Conservation (phyloP, 2,888 invertebrate genomes). For the Brachylomia viminalis region DNA sequence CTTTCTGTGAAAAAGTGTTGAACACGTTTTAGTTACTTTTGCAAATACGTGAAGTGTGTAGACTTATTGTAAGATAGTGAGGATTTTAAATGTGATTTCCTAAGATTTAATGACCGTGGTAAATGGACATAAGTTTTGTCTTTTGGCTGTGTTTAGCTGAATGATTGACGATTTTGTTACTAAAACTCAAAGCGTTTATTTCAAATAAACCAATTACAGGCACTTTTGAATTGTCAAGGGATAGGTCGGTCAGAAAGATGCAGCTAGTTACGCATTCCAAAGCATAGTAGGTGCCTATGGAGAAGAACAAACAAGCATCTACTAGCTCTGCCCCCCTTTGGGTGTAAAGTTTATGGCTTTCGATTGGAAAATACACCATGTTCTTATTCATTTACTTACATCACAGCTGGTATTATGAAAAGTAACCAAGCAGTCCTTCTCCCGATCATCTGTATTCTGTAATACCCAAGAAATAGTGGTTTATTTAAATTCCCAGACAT, state of each 20-base stretch:
- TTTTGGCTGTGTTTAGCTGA: background rate
- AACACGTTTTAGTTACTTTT: background rate
- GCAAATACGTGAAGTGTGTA: background rate
- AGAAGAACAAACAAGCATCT: too few relatives aligned
- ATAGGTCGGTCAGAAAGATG: too few relatives aligned
- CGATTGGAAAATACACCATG: background rate
- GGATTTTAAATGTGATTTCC: background rate
- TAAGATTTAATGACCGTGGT: background rate
- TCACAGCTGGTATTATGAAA: background rate
- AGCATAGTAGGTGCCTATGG: too few relatives aligned
- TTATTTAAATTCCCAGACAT: slow-evolving; percentile 66
- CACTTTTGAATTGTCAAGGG: too few relatives aligned
- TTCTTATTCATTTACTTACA: background rate
- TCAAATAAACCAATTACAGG: too few relatives aligned
- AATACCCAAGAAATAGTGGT: slow-evolving; percentile 60
- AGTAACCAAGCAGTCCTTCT: slow-evolving; percentile 22
- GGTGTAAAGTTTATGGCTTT: too few relatives aligned
- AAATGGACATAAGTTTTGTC: background rate
- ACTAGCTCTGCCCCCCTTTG: too few relatives aligned
- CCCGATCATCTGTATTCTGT: background rate
- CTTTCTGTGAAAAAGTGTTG: background rate
- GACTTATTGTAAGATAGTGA: background rate
- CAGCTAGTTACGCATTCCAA: too few relatives aligned
- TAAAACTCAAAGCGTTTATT: too few relatives aligned
- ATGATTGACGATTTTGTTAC: background rate